Evolutionary conservation across 1,140 invertebrate species (phyloP), one percentile per base, ranked within the genome.

Genomic region (Ceratina calcarata): DNA sequence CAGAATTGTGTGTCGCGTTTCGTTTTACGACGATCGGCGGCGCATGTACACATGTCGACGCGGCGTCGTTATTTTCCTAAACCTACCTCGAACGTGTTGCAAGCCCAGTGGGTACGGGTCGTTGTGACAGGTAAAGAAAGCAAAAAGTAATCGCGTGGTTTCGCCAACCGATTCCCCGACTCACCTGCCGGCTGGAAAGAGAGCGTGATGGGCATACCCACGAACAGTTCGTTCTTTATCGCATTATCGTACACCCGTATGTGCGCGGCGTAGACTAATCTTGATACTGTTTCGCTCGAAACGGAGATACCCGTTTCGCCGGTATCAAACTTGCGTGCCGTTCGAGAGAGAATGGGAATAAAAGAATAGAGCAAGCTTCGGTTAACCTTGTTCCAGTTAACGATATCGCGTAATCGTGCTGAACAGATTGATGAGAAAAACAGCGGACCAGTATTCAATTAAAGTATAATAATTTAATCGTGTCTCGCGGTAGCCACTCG

Each of bases 131-230:
- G 58, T 55, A 55, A 64, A 20, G 32, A 53, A 51, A 62, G 68
- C 32, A 80, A 82, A 75, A 57, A 53, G 61, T 82, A 77, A 87
- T 82, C 80, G 49, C 80, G 18, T 75, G 73, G 72, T 64, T 77
- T 87, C 62, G 57, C 49, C 76, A 67, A 70, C 61, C 77, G 67
- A 76, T 83, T 79, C 62, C 66, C 55, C 80, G 74, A 84, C 69
- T 85, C 84, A 85, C 84, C 84, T 85, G 84, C 84, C 84, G 76
- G 16, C 65, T 27, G 82, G 67, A 84, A 76, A 45, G 37, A 45
- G 37, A 78, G 6, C 78, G 62, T 64, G 60, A 58, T 32, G 62
- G 32, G 8, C 70, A 55, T 62, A 51, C 71, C 32, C 75, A 55
- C 75, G 22, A 32, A 79, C 78, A 74, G 78, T 74, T 74, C 57